These are phyloP conservation scores for Eucera pruinosa DNA, from an alignment of 2,888 invertebrate genomes.

Conservation along the genomic window DNA sequence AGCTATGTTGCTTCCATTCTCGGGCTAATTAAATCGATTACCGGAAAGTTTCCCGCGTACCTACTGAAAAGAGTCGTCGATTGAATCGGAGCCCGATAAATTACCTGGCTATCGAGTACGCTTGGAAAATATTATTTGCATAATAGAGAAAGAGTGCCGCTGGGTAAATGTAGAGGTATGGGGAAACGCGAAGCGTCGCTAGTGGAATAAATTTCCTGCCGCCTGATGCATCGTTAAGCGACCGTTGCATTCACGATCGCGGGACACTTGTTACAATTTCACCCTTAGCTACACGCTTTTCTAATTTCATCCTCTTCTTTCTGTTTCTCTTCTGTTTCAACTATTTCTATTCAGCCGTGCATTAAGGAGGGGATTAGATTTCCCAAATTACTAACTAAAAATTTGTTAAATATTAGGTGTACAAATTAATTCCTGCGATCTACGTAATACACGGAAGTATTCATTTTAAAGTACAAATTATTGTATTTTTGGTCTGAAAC, in stretches of 20 bases:
- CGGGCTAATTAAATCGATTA: constrained; percentile 30
- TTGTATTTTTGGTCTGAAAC: no score
- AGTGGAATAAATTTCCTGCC: constrained; percentile 18
- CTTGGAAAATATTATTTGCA: constrained; percentile 42
- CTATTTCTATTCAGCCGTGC: no score
- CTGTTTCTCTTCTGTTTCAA: not conserved
- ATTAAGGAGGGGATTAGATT: no score
- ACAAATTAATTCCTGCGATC: no score
- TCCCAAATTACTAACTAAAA: no score
- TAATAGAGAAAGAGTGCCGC: not conserved
- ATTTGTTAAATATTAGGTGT: no score
- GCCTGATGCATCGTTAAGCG: constrained; percentile 8
- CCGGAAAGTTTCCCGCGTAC: not conserved
- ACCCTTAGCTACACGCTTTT: not conserved
- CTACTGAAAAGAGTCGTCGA: constrained; percentile 15
- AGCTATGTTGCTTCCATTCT: constrained; percentile 4
- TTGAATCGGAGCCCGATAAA: constrained; percentile 37
- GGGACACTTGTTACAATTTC: not conserved
- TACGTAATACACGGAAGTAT: no score
- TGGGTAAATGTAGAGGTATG: constrained; percentile 8
- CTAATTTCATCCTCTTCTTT: not conserved
- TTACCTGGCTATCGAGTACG: constrained; percentile 6
- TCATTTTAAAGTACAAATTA: no score
- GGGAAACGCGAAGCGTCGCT: not conserved
- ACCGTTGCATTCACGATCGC: not conserved